Base-by-base conservation (phyloP, 2,113 vertebrate species). In the Phaethornis superciliosus region DNA sequence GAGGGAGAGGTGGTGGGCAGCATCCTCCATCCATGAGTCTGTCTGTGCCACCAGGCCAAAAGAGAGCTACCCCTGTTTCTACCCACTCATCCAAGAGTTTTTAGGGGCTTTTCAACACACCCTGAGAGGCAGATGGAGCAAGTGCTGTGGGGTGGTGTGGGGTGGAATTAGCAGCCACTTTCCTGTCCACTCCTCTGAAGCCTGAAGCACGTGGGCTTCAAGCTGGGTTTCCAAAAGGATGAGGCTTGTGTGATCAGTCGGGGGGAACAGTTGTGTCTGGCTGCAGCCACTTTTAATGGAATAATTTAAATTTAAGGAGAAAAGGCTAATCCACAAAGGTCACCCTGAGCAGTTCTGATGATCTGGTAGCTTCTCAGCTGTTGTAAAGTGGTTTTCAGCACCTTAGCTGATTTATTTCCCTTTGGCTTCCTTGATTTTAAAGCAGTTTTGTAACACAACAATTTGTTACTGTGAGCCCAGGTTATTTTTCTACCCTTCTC, bases 1-100 rank as follows among this genome's bases (percentile, higher is more conserved):
- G 55, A 93, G 69, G 63, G 76, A 92, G 32, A 71, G 30, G 42
- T 70, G 54, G 12, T 65, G 58, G 46, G 54, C 75, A 74, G 74
- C 85, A 18, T 78, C 80, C 28, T 81, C 64, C 60, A 44, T 32
- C 0, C 0, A 49, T 35, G 77, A 56, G 58, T 21, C 2, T 30
- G 23, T 58, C 74, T 0, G 0, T 40, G 42, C 35, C 0, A 0
- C 52, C 0, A 0, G 47, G 60, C 55, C 40, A n/a, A 67, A 68
- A 79, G 13, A 83, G 71, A 88, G 24, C 55, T 88, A 32, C 24
- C 13, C 11, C 37, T 13, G 1, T 77, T 87, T 68, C 74, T 76
- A 4, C 21, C 18, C 68, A n/a, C 47, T 46, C 63, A 28, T 54
- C 18, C 6, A 56, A 85, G 15, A n/a, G 33, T 44, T 68, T 37